A percentile compares a stretch with the other conserved stretches of the same genome.
phyloP scores from a whole-genome alignment of 1,140 invertebrate genomes.

The Mylabris phalerata region DNA sequence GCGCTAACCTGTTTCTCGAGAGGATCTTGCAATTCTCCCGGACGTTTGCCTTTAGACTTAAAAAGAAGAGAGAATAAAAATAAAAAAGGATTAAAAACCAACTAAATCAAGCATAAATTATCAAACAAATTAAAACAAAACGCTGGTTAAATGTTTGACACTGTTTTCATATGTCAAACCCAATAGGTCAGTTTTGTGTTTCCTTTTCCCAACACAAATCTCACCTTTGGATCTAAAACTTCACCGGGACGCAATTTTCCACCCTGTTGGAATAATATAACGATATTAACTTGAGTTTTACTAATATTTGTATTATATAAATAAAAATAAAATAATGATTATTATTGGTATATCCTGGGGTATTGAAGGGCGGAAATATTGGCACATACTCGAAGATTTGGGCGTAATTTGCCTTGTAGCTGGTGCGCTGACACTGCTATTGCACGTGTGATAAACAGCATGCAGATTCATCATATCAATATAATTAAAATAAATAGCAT shows the following conservation, averaged over 20 bases:
- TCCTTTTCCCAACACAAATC: constrained; percentile 56
- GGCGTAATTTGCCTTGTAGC: no score
- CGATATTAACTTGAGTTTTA: background rate
- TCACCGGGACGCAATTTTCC: constrained; percentile 70
- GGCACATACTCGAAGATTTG: no score
- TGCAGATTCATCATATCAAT: background rate
- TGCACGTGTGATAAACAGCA: constrained; percentile 14
- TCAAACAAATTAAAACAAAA: constrained; percentile 20
- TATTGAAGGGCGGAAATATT: no score
- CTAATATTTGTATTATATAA: no score
- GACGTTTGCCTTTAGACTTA: constrained; percentile 46
- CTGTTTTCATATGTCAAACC: constrained; percentile 32
- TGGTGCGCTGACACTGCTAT: constrained; percentile 1
- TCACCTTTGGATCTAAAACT: constrained; percentile 71
- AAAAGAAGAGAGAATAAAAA: constrained; percentile 33
- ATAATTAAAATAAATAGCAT: no score
- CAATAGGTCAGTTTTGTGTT: constrained; percentile 54
- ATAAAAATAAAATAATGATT: no score
- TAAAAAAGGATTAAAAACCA: constrained; percentile 32
- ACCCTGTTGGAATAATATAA: constrained; percentile 35
- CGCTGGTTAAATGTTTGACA: constrained; percentile 8
- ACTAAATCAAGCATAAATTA: constrained; percentile 25
- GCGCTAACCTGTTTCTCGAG: constrained; percentile 47
- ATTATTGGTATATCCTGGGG: no score
- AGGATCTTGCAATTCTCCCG: constrained; percentile 46